These are phyloP conservation scores for Leucophenga varia DNA, from an alignment of 1,140 invertebrate genomes.

Conservation along the genomic window DNA sequence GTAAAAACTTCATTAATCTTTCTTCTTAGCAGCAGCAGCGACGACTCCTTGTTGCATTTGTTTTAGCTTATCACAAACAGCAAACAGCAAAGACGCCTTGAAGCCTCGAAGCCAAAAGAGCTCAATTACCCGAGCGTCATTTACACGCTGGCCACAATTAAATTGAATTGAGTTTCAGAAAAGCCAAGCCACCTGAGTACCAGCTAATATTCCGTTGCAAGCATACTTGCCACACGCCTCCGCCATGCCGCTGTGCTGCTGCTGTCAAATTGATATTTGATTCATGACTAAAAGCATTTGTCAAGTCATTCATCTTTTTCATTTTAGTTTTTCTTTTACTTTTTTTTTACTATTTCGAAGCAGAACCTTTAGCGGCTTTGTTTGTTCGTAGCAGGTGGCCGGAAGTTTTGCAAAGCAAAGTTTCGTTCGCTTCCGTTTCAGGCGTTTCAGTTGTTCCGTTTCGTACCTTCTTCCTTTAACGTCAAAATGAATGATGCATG, in stretches of 20 bases:
- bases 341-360: too few relatives aligned
- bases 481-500: too few relatives aligned
- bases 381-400: constrained; percentile 8
- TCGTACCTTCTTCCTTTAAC: too few relatives aligned
- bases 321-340: constrained; percentile 2
- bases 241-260: constrained; percentile 24
- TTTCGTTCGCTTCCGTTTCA: neutral
- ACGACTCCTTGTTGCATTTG: too few relatives aligned
- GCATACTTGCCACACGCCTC: too few relatives aligned
- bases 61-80: neutral
- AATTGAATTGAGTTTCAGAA: constrained; percentile 41
- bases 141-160: constrained; percentile 46
- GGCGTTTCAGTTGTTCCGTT: constrained; percentile 4
- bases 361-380: constrained; percentile 34
- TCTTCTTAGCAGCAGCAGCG: too few relatives aligned
- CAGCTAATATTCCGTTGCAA: too few relatives aligned
- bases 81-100: too few relatives aligned
- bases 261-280: constrained; percentile 55
- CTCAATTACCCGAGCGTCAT: constrained; percentile 27
- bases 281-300: constrained; percentile 53
- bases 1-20: constrained; percentile 46
- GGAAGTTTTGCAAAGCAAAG: constrained; percentile 3
- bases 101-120: too few relatives aligned
- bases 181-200: constrained; percentile 27
- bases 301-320: constrained; percentile 54